These are phyloP conservation scores for Nyctalus aviator DNA, from an alignment of 2,797 vertebrate species.

Conservation along the genomic window DNA sequence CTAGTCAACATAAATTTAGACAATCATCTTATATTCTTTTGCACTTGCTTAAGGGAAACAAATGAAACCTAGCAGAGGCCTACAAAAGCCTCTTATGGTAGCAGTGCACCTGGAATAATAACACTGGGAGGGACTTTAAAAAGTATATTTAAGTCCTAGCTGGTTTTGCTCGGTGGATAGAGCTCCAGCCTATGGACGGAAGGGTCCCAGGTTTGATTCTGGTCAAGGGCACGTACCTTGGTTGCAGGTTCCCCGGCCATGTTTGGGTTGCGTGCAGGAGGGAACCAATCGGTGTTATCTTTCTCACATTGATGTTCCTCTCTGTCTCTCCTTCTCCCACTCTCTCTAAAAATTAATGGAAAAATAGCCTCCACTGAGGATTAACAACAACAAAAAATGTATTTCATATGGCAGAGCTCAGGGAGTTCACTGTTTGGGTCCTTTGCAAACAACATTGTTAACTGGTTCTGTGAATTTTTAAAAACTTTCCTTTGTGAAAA, in stretches of 20 bases:
- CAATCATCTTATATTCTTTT: slow-evolving; percentile 27
- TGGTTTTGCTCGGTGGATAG: background rate
- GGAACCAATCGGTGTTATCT: background rate
- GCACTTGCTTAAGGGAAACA: slow-evolving; percentile 50
- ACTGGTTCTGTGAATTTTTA: slow-evolving; percentile 63
- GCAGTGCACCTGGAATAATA: slow-evolving; percentile 71
- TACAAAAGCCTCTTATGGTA: slow-evolving; percentile 57
- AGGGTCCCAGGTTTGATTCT: background rate
- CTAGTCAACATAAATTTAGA: slow-evolving; percentile 53
- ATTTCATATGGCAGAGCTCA: slow-evolving; percentile 19
- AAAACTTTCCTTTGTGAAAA: slow-evolving; percentile 24
- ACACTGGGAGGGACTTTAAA: slow-evolving; percentile 42
- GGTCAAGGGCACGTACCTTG: background rate
- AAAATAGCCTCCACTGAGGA: no score
- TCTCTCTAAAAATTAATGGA: background rate
- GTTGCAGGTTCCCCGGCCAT: background rate
- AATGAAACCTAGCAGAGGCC: slow-evolving; percentile 33
- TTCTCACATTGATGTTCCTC: background rate
- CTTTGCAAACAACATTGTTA: slow-evolving; percentile 53
- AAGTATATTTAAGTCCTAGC: slow-evolving; percentile 9
- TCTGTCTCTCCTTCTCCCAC: background rate
- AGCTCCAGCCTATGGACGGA: background rate
- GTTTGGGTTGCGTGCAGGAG: background rate
- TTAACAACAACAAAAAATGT: background rate
- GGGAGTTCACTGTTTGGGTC: slow-evolving; percentile 53